These are phyloP conservation scores for Furcula furcula DNA, from an alignment of 2,888 invertebrate genomes.

Conservation along the genomic window DNA sequence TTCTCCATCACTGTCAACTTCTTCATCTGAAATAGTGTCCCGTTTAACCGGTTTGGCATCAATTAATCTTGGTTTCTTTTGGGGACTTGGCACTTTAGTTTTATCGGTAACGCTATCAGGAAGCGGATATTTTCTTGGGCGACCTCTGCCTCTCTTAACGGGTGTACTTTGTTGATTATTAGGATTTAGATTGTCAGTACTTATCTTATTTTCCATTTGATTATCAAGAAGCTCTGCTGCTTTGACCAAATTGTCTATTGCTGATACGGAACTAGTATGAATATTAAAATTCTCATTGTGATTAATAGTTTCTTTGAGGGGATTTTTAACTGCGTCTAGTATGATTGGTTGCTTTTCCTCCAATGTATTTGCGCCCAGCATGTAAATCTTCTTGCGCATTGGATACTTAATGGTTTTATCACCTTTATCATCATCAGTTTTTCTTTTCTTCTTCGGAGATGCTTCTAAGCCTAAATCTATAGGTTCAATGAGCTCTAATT, in stretches of 20 bases:
- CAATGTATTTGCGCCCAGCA: slow-evolving; percentile 42
- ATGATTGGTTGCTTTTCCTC: slow-evolving; percentile 37
- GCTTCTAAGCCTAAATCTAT: slow-evolving; percentile 54
- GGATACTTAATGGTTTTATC: slow-evolving; percentile 56
- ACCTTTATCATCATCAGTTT: slow-evolving; percentile 50
- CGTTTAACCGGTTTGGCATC: slow-evolving; percentile 47
- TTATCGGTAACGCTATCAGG: slow-evolving; percentile 44
- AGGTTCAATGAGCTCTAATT: slow-evolving; percentile 71
- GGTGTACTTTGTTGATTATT: slow-evolving; percentile 51
- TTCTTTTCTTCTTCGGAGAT: slow-evolving; percentile 69
- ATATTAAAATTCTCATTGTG: slow-evolving; percentile 35
- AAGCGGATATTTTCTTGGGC: slow-evolving; percentile 70
- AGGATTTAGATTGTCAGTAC: slow-evolving; percentile 27
- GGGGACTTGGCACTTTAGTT: slow-evolving; percentile 50
- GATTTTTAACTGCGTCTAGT: slow-evolving; percentile 31
- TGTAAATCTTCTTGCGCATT: slow-evolving; percentile 67
- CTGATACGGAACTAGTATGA: slow-evolving; percentile 56
- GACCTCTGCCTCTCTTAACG: slow-evolving; percentile 67
- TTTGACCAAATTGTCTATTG: slow-evolving; percentile 72
- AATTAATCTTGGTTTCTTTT: slow-evolving; percentile 61
- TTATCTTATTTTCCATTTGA: slow-evolving; percentile 51
- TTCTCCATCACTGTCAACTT: slow-evolving; percentile 53
- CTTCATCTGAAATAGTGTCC: slow-evolving; percentile 37
- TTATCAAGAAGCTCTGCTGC: slow-evolving; percentile 72
- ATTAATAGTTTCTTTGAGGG: slow-evolving; percentile 36